phyloP scores from a whole-genome alignment of 2,888 invertebrate species.

The Amblyjoppa fuscipennis region DNA sequence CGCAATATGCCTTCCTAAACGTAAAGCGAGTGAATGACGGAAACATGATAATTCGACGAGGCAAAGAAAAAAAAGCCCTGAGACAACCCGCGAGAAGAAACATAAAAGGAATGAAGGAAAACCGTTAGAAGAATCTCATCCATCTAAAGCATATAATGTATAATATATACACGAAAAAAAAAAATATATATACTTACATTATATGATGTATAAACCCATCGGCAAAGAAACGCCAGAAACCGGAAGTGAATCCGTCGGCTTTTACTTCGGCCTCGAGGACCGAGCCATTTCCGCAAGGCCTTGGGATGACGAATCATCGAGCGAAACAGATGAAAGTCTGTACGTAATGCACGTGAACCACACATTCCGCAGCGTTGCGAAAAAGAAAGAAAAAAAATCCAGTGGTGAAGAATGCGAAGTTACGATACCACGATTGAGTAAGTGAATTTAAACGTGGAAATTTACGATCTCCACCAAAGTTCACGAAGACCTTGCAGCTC shows the following conservation, averaged over 20 bases:
- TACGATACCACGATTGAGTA: conserved; percentile 3
- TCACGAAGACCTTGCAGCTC: background rate
- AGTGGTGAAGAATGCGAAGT: conserved; percentile 19
- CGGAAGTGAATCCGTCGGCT: conserved; percentile 32
- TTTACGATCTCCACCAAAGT: conserved; percentile 3
- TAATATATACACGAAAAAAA: background rate
- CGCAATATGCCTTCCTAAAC: background rate
- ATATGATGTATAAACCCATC: background rate
- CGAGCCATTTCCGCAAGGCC: conserved; percentile 59
- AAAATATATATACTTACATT: background rate
- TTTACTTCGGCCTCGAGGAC: conserved; percentile 31
- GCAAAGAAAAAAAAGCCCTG: background rate
- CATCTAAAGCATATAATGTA: background rate
- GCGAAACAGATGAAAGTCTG: background rate
- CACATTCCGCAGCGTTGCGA: conserved; percentile 29
- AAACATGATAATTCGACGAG: conserved; percentile 8
- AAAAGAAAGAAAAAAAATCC: background rate
- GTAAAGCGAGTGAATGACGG: background rate
- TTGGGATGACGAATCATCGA: conserved; percentile 24
- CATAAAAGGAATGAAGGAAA: conserved; percentile 2
- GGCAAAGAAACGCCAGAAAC: conserved; percentile 39
- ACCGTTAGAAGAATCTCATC: conserved; percentile 3
- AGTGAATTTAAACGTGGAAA: background rate
- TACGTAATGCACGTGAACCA: conserved; percentile 11
- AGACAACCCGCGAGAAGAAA: conserved; percentile 39